Percentiles rank a stretch among this genome's conserved stretches.
These are phyloP conservation scores for Microctonus hyperodae DNA, from an alignment of 2,888 invertebrate genomes.

Conservation along the genomic window DNA sequence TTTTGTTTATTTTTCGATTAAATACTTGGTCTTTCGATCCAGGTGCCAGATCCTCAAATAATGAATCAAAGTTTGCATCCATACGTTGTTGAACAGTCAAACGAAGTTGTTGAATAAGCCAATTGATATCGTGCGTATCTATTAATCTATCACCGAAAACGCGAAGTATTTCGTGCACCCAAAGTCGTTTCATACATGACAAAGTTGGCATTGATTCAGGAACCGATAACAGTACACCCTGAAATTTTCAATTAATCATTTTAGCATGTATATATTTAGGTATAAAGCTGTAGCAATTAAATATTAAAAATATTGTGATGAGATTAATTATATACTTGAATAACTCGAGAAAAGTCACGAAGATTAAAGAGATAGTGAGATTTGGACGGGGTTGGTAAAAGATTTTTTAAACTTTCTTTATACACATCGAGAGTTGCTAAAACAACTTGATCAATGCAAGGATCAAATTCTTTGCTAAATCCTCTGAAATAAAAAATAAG, in stretches of 20 bases:
- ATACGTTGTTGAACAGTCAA: constrained; percentile 69
- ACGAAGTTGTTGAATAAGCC: constrained; percentile 79
- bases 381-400: constrained; percentile 91
- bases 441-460: constrained; percentile 89
- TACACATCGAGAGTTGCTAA: constrained; percentile 86
- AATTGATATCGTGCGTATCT: constrained; percentile 81
- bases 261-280: too few species aligned
- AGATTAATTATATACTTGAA: constrained; percentile 79
- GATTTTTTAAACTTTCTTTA: constrained; percentile 79
- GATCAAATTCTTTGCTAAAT: constrained; percentile 93
- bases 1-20: not conserved
- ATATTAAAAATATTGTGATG: not conserved
- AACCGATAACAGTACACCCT: constrained; percentile 90
- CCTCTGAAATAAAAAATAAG: constrained; percentile 64
- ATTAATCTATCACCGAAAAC: constrained; percentile 93
- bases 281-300: not conserved
- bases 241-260: constrained; percentile 35
- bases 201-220: constrained; percentile 91
- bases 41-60: constrained; percentile 74
- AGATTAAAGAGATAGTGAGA: constrained; percentile 95
- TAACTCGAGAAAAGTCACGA: constrained; percentile 91
- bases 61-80: constrained; percentile 72
- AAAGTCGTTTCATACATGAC: constrained; percentile 85
- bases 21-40: constrained; percentile 28
- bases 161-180: constrained; percentile 93